Evolutionary conservation across 2,888 invertebrate species (phyloP).

Genomic region (Ceratothoa steindachneri): DNA sequence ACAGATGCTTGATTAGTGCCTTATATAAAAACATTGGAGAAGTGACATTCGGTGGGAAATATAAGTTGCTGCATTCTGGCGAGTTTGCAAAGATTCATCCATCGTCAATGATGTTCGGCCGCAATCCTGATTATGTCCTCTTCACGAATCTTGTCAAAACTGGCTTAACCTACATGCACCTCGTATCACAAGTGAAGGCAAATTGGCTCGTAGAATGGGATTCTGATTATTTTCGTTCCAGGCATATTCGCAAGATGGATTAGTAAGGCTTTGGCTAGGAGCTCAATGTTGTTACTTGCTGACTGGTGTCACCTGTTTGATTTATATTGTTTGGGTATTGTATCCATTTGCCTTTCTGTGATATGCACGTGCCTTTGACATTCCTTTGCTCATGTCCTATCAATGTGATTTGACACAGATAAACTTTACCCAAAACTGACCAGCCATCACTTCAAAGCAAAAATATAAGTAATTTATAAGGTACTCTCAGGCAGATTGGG

Average conservation of each 20-base stretch:
- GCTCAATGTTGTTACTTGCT: too few species aligned
- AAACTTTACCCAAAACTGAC: too few species aligned
- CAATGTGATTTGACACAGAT: too few species aligned
- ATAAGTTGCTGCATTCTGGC: conserved; percentile 63
- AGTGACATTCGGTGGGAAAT: conserved; percentile 67
- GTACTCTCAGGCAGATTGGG: too few species aligned
- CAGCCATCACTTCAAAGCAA: too few species aligned
- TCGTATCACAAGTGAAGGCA: conserved; percentile 70
- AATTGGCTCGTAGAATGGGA: conserved; percentile 70
- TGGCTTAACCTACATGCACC: conserved; percentile 72
- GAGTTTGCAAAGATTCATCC: conserved; percentile 79
- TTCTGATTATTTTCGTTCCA: conserved; percentile 52
- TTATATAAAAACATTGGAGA: conserved; percentile 83
- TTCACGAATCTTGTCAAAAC: conserved; percentile 87
- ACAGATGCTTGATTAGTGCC: conserved; percentile 63
- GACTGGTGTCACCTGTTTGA: too few species aligned
- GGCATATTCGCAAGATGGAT: conserved; percentile 48
- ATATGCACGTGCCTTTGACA: too few species aligned
- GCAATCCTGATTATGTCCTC: conserved; percentile 68
- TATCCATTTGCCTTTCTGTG: too few species aligned
- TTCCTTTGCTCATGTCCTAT: too few species aligned
- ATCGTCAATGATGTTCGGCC: conserved; percentile 68
- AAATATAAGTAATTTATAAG: too few species aligned
- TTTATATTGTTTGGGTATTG: too few species aligned
- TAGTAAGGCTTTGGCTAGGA: too few species aligned